Percentiles rank a stretch among this genome's conserved stretches.
Conservation (phyloP, 1,140 invertebrate genomes). For the Amyelois transitella region DNA sequence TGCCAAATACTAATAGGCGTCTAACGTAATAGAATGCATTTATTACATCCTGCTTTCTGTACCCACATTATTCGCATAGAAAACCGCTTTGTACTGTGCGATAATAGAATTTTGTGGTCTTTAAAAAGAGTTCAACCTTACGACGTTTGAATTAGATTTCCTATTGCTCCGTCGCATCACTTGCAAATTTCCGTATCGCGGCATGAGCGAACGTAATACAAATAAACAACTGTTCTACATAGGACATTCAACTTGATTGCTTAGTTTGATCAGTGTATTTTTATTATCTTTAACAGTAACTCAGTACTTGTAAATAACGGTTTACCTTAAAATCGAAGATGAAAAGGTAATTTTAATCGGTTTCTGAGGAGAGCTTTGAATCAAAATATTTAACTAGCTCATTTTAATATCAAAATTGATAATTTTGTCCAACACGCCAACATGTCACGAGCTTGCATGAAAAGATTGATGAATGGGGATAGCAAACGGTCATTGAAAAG, state of each 20-base stretch:
- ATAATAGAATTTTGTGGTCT: neutral
- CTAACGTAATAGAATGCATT: neutral
- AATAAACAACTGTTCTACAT: no score
- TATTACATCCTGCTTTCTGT: neutral
- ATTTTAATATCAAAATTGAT: no score
- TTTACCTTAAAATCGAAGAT: no score
- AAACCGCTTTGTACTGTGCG: neutral
- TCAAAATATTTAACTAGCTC: no score
- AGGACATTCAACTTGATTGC: neutral
- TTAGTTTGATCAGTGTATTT: neutral
- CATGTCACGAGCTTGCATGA: no score
- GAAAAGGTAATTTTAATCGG: no score
- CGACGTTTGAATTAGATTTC: neutral
- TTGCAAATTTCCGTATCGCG: neutral
- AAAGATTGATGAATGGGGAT: no score
- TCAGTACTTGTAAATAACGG: no score
- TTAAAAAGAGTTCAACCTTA: neutral
- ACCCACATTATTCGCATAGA: neutral
- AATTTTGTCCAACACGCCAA: no score
- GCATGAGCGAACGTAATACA: neutral
- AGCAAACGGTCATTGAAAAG: no score
- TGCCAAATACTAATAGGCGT: neutral
- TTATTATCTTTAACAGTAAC: no score
- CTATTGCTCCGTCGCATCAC: neutral
- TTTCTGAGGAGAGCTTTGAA: no score